These are phyloP conservation scores for Dolichomitus sp. DNA, from an alignment of 2,888 invertebrate genomes.

Conservation along the genomic window DNA sequence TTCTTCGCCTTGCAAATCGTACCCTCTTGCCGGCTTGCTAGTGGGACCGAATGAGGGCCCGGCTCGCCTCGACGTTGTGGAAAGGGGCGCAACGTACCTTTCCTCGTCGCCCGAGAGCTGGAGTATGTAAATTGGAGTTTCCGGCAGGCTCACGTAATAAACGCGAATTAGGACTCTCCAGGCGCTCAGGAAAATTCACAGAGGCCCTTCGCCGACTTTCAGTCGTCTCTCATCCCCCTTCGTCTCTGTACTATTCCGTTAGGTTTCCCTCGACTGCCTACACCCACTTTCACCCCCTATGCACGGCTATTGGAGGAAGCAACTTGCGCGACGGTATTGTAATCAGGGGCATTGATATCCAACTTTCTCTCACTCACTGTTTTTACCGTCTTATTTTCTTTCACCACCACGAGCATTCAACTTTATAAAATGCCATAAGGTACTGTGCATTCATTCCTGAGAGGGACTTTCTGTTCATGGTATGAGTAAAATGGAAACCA, in stretches of 20 bases:
- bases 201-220: slow-evolving; percentile 63
- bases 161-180: slow-evolving; percentile 71
- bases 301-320: slow-evolving; percentile 36
- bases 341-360: slow-evolving; percentile 71
- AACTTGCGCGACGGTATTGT: slow-evolving; percentile 64
- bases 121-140: slow-evolving; percentile 73
- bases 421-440: slow-evolving; percentile 1
- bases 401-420: neutral
- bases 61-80: slow-evolving; percentile 37
- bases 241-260: slow-evolving; percentile 38
- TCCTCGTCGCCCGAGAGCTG: slow-evolving; percentile 50
- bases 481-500: neutral
- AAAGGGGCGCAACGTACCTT: slow-evolving; percentile 48
- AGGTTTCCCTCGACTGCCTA: slow-evolving; percentile 39
- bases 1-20: slow-evolving; percentile 66
- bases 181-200: slow-evolving; percentile 65
- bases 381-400: neutral
- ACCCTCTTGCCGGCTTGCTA: slow-evolving; percentile 56
- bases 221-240: slow-evolving; percentile 58
- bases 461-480: neutral
- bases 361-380: slow-evolving; percentile 5
- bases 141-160: slow-evolving; percentile 73
- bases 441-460: neutral
- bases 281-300: slow-evolving; percentile 34
- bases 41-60: slow-evolving; percentile 52